Evolutionary conservation across 2,113 vertebrate genomes (phyloP).

Genomic region (Macquaria australasica): DNA sequence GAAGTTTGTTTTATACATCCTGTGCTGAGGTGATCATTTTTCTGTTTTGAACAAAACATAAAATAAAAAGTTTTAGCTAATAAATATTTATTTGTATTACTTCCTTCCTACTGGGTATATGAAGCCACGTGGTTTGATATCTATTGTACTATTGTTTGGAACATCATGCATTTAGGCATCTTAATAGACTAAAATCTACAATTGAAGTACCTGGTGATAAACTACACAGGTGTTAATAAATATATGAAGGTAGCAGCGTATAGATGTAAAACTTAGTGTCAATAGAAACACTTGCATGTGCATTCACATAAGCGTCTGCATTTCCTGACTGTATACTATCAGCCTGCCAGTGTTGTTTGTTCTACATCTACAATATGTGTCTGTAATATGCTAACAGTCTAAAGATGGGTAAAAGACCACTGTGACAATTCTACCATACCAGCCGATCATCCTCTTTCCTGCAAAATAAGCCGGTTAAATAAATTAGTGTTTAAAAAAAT

Average conservation of each 20-base stretch:
- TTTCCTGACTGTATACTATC: slow-evolving; percentile 8
- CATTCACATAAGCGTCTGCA: slow-evolving; percentile 25
- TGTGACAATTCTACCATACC: background rate
- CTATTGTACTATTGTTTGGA: slow-evolving; percentile 11
- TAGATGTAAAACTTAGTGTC: background rate
- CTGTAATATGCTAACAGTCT: slow-evolving; percentile 34
- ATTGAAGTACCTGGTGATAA: slow-evolving; percentile 14
- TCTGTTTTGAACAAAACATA: background rate
- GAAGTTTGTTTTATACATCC: background rate
- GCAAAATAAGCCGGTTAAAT: slow-evolving; percentile 27
- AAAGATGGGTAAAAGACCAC: background rate
- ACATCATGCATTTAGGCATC: slow-evolving; percentile 53
- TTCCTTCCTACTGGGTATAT: background rate
- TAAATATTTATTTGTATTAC: background rate
- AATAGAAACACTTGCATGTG: slow-evolving; percentile 15
- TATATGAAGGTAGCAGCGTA: slow-evolving; percentile 18
- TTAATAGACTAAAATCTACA: slow-evolving; percentile 42
- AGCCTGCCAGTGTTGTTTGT: slow-evolving; percentile 36
- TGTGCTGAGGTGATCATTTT: background rate
- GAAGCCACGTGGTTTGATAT: slow-evolving; percentile 25
- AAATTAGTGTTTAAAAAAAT: slow-evolving; percentile 61
- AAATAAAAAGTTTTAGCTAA: background rate
- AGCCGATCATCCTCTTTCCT: slow-evolving; percentile 15
- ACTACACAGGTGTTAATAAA: background rate
- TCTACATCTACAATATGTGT: slow-evolving; percentile 48